Evolutionary conservation across 2,888 invertebrate species (phyloP), one percentile per base, ranked within the genome.

Genomic region (Lycophotia porphyrea): DNA sequence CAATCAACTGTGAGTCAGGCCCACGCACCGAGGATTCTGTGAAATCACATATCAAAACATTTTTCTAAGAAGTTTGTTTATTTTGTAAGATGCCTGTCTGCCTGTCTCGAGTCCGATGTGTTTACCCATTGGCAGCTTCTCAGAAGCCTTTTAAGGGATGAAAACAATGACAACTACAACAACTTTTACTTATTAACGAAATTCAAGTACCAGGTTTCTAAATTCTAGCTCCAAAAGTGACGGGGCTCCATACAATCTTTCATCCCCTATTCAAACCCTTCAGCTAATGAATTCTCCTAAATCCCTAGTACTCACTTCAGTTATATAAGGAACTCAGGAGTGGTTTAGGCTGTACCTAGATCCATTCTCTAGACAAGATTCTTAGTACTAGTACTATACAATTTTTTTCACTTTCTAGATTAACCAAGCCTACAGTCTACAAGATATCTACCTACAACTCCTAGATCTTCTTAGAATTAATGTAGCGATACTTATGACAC

Each of bases 401-500:
- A n/a, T 58, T 21, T 58, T 21, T 31, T 58, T 31, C 21, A 58
- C 21, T 31, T 58, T 58, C 58, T 18, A 18, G 31, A 58, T 55
- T 55, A 55, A 31, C 2, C 31, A 21, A 21, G 31, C 15, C 31
- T 18, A 58, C 31, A 58, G 31, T 31, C 3, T n/a, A 18, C 31
- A 31, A 31, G 21, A 9, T 9, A 58, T n/a, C 24, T 21, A 34
- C 68, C 18, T 21, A 8, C 18, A 65, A 66, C n/a, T 5, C 42
- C 13, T n/a, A 67, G 42, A 71, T 18, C 24, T 31, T 31, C 58
- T 60, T 21, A 9, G 9, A 60, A 60, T 60, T 34, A 21, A 21
- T 42, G 18, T 5, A 66, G 1, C 63, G 72, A 63, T 31, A 42
- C 18, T 42, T 42, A 73, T 64, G 55, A 77, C 81, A 60, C 74